Base-by-base conservation (phyloP, 2,888 invertebrate genomes). In the Lymantria monacha region DNA sequence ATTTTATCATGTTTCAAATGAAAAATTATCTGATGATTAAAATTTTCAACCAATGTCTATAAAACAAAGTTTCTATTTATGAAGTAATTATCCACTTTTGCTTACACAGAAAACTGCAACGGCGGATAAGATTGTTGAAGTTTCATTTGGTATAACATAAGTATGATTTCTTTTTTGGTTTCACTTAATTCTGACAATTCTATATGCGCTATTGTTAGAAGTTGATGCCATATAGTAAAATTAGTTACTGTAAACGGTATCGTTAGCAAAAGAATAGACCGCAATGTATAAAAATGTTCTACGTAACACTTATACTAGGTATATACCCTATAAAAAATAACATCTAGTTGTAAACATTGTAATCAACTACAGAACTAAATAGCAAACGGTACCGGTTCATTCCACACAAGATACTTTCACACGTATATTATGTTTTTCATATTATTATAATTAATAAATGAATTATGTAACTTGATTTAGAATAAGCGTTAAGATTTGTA, bases 401-500 rank as follows among this genome's bases (percentile, higher is more conserved):
- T 48, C 43, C 49, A 49, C 49, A 46, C 46, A 46, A 42, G 14
- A 43, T 46, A 51, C 49, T 52, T 48, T 53, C 56, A 55, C 55
- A 48, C 45, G 47, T 54, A 53, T 44, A 44, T 50, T 43, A 41
- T 42, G 45, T 46, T 13, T 1, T 41, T 15, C 3, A 40, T 43
- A 42, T 41, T 51, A 46, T 49, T 41, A 33, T 40, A 41, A 8
- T 15, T 22, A 15, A 41, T 3, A 15, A 41, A 41, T 42, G 30
- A 3, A 41, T 38, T 15, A 42, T 10, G 42, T 30, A 30, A 33
- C 9, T 33, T 10, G n/a, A 11, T 41, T 44, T 77, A 79, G 74
- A 74, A 51, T 57, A 62, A 70, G 72, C 59, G 76, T 64, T 70
- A 80, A 74, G 72, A 74, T 74, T 77, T 87, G 87, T 87, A 87